Conservation (phyloP, 2,113 vertebrate species). For the Semnornis frantzii region DNA sequence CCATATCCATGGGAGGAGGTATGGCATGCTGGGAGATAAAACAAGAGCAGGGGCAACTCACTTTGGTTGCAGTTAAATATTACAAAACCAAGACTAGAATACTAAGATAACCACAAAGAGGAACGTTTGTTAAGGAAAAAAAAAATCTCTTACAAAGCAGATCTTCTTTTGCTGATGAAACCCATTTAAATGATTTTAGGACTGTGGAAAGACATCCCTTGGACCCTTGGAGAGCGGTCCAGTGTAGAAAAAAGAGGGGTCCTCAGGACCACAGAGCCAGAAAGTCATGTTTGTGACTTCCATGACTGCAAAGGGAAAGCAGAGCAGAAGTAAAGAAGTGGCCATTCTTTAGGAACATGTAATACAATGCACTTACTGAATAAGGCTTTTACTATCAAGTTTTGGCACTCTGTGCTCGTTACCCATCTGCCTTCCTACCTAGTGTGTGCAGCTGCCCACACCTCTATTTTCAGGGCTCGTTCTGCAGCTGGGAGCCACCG, state of each 20-base stretch:
- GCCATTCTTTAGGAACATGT: not conserved
- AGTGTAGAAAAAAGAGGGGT: not conserved
- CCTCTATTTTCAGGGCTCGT: not conserved
- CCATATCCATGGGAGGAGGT: not conserved
- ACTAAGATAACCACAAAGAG: not conserved
- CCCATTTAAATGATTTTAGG: not conserved
- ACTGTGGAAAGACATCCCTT: not conserved
- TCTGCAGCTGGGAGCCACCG: not conserved
- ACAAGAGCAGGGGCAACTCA: not conserved
- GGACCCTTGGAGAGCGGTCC: not conserved
- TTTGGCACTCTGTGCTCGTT: not conserved
- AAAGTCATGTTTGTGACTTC: not conserved
- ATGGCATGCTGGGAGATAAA: not conserved
- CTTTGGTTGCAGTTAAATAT: not conserved
- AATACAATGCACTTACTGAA: not conserved
- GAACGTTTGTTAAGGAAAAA: not conserved
- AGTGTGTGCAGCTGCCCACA: accelerated
- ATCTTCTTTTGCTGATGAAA: not conserved
- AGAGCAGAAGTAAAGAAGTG: not conserved
- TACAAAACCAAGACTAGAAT: not conserved
- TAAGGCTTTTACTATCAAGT: not conserved
- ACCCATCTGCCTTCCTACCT: not conserved
- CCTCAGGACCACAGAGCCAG: not conserved
- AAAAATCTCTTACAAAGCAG: not conserved
- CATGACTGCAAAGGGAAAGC: not conserved